Conservation (phyloP, 1,140 invertebrate genomes). For the Pseudobourletiella spinata region DNA sequence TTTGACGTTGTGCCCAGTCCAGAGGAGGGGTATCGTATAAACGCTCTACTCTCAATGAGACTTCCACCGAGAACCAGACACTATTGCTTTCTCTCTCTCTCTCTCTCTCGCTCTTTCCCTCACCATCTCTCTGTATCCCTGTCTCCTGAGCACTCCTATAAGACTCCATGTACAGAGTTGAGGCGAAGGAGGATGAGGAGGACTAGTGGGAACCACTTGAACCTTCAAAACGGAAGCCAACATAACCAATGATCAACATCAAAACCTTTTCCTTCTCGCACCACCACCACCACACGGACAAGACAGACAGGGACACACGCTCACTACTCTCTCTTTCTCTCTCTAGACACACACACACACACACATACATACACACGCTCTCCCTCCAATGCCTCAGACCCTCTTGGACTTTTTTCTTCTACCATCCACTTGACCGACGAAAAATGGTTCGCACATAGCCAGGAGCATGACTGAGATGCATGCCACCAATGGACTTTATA, state of each 20-base stretch:
- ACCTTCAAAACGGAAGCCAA: not conserved
- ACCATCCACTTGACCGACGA: slow-evolving; percentile 17
- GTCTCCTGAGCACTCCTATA: too few relatives aligned
- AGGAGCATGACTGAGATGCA: slow-evolving; percentile 3
- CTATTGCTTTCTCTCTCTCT: too few relatives aligned
- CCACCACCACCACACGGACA: too few relatives aligned
- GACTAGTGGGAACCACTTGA: not conserved
- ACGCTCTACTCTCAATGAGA: too few relatives aligned
- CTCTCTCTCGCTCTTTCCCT: too few relatives aligned
- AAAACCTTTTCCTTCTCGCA: slow-evolving; percentile 7
- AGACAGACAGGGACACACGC: too few relatives aligned
- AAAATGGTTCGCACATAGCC: slow-evolving; percentile 19
- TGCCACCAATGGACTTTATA: too few relatives aligned
- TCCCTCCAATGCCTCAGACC: not conserved
- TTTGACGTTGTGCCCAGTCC: slow-evolving; percentile 31
- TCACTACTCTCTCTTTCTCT: too few relatives aligned
- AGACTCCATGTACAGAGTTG: not conserved
- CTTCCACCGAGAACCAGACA: too few relatives aligned
- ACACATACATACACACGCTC: too few relatives aligned
- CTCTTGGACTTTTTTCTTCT: slow-evolving; percentile 8
- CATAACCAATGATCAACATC: slow-evolving; percentile 1
- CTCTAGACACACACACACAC: too few relatives aligned
- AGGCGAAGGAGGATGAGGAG: not conserved
- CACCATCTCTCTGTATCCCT: not conserved
- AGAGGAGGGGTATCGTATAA: not conserved